Percentiles rank a stretch among this genome's conserved stretches.
Conservation (phyloP, 1,140 invertebrate species). For the Leptoteleia sp. region DNA sequence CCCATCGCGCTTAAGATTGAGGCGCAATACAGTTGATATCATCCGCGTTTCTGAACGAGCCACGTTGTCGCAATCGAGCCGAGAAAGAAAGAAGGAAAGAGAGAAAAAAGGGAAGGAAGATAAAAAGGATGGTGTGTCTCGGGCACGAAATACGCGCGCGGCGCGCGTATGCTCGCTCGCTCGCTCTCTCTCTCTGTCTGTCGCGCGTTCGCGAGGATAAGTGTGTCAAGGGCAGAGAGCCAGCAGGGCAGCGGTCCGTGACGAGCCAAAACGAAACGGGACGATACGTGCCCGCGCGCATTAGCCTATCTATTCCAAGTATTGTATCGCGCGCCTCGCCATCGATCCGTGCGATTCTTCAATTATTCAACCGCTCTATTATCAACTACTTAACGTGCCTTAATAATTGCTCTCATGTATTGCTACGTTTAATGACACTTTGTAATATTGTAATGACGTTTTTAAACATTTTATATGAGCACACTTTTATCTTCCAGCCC, state of each 20-base stretch:
- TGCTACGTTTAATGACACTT: too few species aligned
- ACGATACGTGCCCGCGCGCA: conserved; percentile 65
- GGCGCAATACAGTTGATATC: conserved; percentile 43
- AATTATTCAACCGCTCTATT: background rate
- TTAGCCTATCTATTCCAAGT: conserved; percentile 65
- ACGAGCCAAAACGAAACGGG: conserved; percentile 74
- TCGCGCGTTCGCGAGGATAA: conserved; percentile 66
- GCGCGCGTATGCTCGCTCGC: conserved; percentile 40
- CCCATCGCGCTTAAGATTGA: conserved; percentile 34
- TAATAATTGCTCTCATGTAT: too few species aligned
- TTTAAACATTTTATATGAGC: too few species aligned
- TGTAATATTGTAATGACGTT: too few species aligned
- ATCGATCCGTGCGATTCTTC: background rate
- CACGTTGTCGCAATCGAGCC: conserved; percentile 53
- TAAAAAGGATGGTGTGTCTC: conserved; percentile 18
- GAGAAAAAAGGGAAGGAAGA: too few species aligned
- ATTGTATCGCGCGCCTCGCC: conserved; percentile 4
- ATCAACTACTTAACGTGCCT: background rate
- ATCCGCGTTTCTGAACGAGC: conserved; percentile 47
- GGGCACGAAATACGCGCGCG: conserved; percentile 44
- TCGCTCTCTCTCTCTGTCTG: too few species aligned
- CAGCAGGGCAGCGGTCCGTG: conserved; percentile 73
- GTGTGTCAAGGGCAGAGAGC: conserved; percentile 78
- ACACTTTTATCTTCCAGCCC: too few species aligned
- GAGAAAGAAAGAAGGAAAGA: conserved; percentile 53